Evolutionary conservation across 2,113 vertebrate genomes (phyloP), one percentile per base, ranked within the genome.

Genomic region (Xiphophorus couchianus): DNA sequence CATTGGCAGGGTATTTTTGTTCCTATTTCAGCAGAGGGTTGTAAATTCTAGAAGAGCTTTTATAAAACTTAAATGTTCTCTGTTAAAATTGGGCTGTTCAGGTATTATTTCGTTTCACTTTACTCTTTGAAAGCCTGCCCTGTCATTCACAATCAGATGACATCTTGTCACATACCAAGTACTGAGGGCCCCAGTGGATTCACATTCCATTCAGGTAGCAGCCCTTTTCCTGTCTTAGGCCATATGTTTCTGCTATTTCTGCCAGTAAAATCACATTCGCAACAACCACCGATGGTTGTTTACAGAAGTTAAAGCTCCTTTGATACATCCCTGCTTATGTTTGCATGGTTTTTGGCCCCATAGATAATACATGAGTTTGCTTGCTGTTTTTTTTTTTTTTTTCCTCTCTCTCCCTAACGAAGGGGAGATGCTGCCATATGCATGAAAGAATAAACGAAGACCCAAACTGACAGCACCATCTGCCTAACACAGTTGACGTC

Each of bases 221-320:
- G 90, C 93, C 88, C 91, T 92, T 84, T 89, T 94, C 94, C 94
- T 94, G 96, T 96, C 94, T 94, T 90, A 2, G 91, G 90, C 96
- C 97, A 95, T 95, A 95, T 97, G 96, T 94, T 96, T 95, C 93
- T 92, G 94, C 95, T 96, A 93, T 95, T 96, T 95, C 94, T 95
- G 95, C 95, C 95, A 94, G 94, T 94, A 94, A 95, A 95, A 96
- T 92, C 94, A 92, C 95, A 93, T 95, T 94, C 95, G 93, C 95
- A 89, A 96, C 93, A 94, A 90, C 84, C 84, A 74, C 91, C 91
- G 89, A 90, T 91, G 85, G 92, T 93, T 96, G 96, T 96, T 96
- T 96, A 96, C 95, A 95, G 94, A 96, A 93, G 94, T 95, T 94
- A 92, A 91, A 88, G 93, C 94, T 94, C 93, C 92, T 96, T 89